Conservation (phyloP, 2,113 vertebrate species). For the Malurus elegans region DNA sequence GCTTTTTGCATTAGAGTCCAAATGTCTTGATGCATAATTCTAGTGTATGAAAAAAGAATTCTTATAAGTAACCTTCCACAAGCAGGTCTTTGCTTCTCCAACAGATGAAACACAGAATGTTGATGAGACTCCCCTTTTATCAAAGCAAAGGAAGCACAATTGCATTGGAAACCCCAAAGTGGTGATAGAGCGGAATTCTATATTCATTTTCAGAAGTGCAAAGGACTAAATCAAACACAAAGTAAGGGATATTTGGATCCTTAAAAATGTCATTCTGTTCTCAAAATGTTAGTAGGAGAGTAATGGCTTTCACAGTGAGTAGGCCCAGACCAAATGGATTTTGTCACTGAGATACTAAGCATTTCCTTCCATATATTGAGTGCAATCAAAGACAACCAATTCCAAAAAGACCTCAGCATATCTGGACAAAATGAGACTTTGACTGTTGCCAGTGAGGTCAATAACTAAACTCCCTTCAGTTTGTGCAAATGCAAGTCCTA, state of each 20-base stretch:
- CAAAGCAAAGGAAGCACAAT: background rate
- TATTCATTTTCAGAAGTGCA: background rate
- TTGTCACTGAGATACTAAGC: background rate
- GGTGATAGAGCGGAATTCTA: background rate
- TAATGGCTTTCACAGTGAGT: background rate
- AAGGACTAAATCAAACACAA: background rate
- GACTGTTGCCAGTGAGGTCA: background rate
- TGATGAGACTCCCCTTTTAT: background rate
- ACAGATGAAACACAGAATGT: background rate
- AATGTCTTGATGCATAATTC: constrained; percentile 56
- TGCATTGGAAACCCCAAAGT: background rate
- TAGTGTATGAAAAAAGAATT: background rate
- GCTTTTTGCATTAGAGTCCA: constrained; percentile 49
- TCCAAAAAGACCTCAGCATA: background rate
- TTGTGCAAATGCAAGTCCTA: background rate
- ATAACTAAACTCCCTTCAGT: background rate
- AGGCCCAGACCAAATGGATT: background rate
- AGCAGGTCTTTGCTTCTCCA: constrained; percentile 58
- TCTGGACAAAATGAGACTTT: background rate
- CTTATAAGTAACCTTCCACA: constrained; percentile 33
- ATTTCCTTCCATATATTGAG: background rate
- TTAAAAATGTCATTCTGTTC: background rate
- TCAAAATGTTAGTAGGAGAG: background rate
- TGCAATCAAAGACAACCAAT: background rate
- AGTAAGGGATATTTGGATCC: background rate